phyloP scores from a whole-genome alignment of 2,113 vertebrate genomes.

The Campylorhamphus procurvoides region DNA sequence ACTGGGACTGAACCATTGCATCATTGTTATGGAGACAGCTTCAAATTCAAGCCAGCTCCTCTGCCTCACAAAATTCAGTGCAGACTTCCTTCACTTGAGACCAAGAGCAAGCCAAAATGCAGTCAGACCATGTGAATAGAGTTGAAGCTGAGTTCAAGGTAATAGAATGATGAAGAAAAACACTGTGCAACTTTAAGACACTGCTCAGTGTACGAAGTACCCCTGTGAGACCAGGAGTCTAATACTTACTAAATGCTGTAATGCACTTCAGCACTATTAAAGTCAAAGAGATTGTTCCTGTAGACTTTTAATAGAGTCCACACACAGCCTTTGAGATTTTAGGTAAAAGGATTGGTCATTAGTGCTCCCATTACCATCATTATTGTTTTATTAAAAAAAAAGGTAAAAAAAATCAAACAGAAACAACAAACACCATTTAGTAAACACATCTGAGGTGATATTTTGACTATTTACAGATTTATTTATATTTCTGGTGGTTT shows the following conservation, averaged over 20 bases:
- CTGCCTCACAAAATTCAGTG: neutral
- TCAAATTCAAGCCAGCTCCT: neutral
- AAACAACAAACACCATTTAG: neutral
- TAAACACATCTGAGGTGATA: neutral
- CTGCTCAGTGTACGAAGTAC: neutral
- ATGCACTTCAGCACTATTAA: neutral
- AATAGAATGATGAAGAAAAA: neutral
- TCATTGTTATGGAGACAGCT: neutral
- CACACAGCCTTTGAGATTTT: neutral
- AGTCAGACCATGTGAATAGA: neutral
- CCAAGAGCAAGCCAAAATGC: neutral
- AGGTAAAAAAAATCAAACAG: neutral
- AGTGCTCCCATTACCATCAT: neutral
- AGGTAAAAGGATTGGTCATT: neutral
- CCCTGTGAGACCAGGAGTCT: neutral
- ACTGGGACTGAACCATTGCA: neutral
- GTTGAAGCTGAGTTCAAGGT: neutral
- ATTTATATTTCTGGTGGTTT: slow-evolving; percentile 21
- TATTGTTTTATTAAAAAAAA: neutral
- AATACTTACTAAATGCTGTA: neutral
- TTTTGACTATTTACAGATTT: neutral
- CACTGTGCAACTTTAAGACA: neutral
- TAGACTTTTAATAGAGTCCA: neutral
- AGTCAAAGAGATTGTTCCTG: neutral
- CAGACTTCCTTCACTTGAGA: neutral